Evolutionary conservation across 2,113 vertebrate species (phyloP).

Genomic region (Ophthalmolycus amberensis): DNA sequence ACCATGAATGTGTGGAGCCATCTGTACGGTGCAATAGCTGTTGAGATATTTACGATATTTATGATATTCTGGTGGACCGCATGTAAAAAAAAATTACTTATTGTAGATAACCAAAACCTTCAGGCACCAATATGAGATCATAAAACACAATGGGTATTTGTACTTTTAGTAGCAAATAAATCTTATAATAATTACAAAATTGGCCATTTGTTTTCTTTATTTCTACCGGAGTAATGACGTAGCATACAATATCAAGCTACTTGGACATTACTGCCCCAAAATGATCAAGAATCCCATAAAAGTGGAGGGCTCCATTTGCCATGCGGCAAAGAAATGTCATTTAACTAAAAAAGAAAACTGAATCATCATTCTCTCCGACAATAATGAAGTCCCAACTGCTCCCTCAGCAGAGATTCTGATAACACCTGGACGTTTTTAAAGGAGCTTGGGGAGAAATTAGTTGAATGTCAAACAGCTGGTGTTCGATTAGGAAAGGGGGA

Average conservation of each 20-base stretch:
- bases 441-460: constrained; percentile 62
- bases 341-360: constrained; percentile 43
- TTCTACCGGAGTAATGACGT: neutral
- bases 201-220: neutral
- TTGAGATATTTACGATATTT: neutral
- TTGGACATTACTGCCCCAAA: neutral
- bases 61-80: too few species aligned
- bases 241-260: neutral
- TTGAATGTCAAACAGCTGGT: constrained; percentile 73
- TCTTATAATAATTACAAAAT: neutral
- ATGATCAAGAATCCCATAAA: constrained; percentile 27
- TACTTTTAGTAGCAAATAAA: neutral
- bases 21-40: neutral
- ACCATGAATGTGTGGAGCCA: neutral
- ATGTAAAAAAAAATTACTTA: too few species aligned
- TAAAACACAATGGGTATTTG: neutral
- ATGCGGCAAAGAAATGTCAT: constrained; percentile 35
- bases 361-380: constrained; percentile 46
- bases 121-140: neutral
- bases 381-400: constrained; percentile 43
- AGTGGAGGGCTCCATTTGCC: constrained; percentile 15
- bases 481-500: constrained; percentile 32
- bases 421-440: constrained; percentile 64
- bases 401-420: constrained; percentile 42
- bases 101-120: neutral